Percentiles rank a stretch among this genome's conserved stretches.
Evolutionary conservation across 1,140 invertebrate species (phyloP).

Genomic region (Tribolium madens): DNA sequence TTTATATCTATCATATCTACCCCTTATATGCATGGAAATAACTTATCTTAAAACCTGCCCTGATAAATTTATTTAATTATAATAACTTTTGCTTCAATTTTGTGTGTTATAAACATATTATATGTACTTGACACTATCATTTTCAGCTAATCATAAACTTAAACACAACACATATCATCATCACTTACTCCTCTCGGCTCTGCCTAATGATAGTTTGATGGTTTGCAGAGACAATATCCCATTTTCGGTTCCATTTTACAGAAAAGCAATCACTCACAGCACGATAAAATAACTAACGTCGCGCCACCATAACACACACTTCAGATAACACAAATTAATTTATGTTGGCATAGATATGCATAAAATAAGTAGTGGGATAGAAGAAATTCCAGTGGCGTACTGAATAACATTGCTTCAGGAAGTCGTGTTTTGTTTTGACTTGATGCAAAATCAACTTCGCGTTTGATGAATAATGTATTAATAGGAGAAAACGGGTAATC

Average conservation of each 20-base stretch:
- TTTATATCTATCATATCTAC: neutral
- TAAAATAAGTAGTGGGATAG: conserved; percentile 6
- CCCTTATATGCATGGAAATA: too few species aligned
- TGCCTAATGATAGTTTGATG: neutral
- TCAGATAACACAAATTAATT: conserved; percentile 33
- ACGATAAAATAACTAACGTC: conserved; percentile 13
- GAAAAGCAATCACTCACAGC: neutral
- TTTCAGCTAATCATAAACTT: neutral
- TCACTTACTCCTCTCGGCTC: neutral
- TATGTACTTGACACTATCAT: neutral
- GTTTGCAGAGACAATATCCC: conserved; percentile 6
- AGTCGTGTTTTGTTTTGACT: conserved; percentile 6
- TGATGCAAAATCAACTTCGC: conserved; percentile 8
- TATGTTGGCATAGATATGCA: conserved; percentile 31
- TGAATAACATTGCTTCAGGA: neutral
- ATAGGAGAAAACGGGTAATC: conserved; percentile 11
- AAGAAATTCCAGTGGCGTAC: conserved; percentile 23
- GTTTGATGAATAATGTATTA: conserved; percentile 32
- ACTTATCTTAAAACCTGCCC: neutral
- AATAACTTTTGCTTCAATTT: neutral
- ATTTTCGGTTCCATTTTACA: neutral
- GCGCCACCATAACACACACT: conserved; percentile 1
- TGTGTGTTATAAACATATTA: neutral
- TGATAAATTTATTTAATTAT: neutral
- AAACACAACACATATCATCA: neutral